These are phyloP conservation scores for Zaprionus nigranus DNA, from an alignment of 1,140 invertebrate species.

Conservation along the genomic window DNA sequence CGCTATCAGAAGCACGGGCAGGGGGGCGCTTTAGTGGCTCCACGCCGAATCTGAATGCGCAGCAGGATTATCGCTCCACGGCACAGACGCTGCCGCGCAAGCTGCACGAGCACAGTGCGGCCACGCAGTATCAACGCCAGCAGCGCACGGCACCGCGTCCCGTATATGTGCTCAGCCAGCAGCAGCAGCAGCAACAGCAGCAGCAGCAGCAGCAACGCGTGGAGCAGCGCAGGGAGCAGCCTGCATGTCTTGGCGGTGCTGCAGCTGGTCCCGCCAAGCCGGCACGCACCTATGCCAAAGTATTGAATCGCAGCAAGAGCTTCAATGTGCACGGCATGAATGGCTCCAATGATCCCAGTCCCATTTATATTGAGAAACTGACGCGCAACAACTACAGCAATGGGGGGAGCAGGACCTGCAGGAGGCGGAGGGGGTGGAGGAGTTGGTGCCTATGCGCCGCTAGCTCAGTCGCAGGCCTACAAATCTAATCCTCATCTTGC, in stretches of 20 bases:
- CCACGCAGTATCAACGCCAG: slow-evolving; percentile 28
- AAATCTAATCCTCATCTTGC: slow-evolving; percentile 90
- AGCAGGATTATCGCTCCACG: slow-evolving; percentile 88
- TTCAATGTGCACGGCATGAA: slow-evolving; percentile 90
- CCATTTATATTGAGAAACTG: slow-evolving; percentile 84
- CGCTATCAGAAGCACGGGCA: slow-evolving; percentile 91
- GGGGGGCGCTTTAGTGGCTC: slow-evolving; percentile 85
- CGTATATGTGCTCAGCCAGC: slow-evolving; percentile 19
- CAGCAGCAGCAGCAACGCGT: slow-evolving; percentile 85
- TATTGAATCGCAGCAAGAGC: slow-evolving; percentile 92
- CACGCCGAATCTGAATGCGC: slow-evolving; percentile 75
- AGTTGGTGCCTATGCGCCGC: slow-evolving; percentile 9
- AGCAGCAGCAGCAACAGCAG: slow-evolving; percentile 67
- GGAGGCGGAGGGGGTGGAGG: slow-evolving; percentile 6
- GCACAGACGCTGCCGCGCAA: slow-evolving; percentile 92
- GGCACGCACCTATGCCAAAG: slow-evolving; percentile 89
- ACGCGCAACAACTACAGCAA: slow-evolving; percentile 74
- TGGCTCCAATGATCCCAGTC: slow-evolving; percentile 84
- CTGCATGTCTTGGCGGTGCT: slow-evolving; percentile 7
- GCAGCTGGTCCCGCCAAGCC: slow-evolving; percentile 88
- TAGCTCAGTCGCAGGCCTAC: slow-evolving; percentile 85
- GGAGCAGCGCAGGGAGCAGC: slow-evolving; percentile 19
- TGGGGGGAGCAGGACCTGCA: background rate
- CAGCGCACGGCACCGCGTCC: slow-evolving; percentile 20
- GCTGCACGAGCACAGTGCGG: slow-evolving; percentile 85